These are phyloP conservation scores for Mycteria americana DNA, from an alignment of 2,797 vertebrate species.

Conservation along the genomic window DNA sequence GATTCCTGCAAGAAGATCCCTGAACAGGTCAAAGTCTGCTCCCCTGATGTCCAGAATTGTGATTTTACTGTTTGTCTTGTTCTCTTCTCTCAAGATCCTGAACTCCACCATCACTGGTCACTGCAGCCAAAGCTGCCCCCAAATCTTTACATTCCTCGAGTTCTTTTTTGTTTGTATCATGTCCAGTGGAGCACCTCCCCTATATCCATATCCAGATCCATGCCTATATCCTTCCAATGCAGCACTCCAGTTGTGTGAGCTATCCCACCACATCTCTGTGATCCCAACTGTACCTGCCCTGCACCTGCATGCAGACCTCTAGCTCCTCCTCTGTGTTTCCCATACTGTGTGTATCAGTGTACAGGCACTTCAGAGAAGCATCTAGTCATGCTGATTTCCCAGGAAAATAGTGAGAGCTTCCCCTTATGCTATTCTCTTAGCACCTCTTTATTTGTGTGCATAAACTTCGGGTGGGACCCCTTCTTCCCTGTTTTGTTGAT, in stretches of 20 bases:
- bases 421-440: not conserved
- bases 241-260: not conserved
- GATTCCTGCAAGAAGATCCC: not conserved
- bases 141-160: not conserved
- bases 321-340: not conserved
- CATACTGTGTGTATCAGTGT: not conserved
- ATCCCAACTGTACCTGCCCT: not conserved
- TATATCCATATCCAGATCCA: not conserved
- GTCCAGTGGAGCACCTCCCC: not conserved
- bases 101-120: not conserved
- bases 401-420: not conserved
- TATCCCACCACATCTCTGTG: not conserved
- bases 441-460: not conserved
- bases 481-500: not conserved
- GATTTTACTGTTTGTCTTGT: not conserved
- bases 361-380: not conserved
- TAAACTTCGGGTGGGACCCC: not conserved
- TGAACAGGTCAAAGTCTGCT: not conserved
- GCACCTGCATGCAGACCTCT: not conserved
- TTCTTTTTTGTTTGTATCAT: not conserved
- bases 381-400: not conserved
- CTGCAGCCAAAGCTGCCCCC: not conserved
- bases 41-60: not conserved
- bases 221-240: not conserved
- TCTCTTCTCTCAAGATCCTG: not conserved